These are phyloP conservation scores for Fissipunctia ypsillon DNA, from an alignment of 2,888 invertebrate genomes.

Conservation along the genomic window DNA sequence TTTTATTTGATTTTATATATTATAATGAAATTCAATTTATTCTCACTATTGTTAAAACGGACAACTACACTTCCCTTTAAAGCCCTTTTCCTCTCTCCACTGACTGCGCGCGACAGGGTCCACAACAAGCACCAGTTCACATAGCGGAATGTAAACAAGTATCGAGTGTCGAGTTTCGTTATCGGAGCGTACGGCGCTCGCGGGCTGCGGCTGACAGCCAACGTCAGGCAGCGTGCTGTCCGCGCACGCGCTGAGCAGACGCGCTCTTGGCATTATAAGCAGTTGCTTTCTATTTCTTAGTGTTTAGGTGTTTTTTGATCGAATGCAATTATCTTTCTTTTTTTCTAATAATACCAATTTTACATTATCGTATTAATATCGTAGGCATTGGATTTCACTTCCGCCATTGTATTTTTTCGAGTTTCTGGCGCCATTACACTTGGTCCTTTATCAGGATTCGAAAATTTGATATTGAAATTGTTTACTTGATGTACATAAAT, in stretches of 20 bases:
- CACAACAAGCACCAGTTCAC: neutral
- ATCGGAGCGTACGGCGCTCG: neutral
- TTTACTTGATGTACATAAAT: neutral
- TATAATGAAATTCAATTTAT: neutral
- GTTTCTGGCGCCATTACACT: too few relatives aligned
- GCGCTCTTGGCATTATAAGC: neutral
- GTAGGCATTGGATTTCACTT: neutral
- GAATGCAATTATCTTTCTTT: neutral
- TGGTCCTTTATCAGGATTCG: neutral
- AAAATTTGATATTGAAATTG: neutral
- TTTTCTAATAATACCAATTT: neutral
- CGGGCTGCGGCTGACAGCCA: too few relatives aligned
- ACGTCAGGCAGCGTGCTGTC: too few relatives aligned
- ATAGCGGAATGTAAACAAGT: neutral
- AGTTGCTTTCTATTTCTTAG: neutral
- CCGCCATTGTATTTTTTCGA: neutral
- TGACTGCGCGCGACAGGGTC: neutral
- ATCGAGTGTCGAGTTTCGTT: neutral
- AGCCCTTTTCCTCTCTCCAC: neutral
- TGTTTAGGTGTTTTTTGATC: neutral
- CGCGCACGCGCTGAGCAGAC: neutral
- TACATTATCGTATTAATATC: neutral
- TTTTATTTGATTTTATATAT: neutral
- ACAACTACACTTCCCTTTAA: neutral
- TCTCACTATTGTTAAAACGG: neutral